Evolutionary conservation across 2,113 vertebrate genomes (phyloP).

Genomic region (Mionectes macconnelli): DNA sequence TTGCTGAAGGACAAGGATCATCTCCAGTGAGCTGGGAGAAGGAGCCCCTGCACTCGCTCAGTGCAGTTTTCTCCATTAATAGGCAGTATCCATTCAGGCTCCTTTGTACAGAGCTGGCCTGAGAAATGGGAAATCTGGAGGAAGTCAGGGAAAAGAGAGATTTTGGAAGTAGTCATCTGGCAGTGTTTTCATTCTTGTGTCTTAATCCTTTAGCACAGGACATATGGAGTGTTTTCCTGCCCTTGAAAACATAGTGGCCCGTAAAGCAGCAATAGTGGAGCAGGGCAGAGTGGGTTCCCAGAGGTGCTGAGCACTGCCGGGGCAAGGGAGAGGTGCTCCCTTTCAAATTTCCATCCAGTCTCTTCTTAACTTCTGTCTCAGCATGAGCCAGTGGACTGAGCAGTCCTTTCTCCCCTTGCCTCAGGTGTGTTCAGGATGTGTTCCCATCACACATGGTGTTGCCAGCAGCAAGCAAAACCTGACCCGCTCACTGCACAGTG

Average conservation of each 20-base stretch:
- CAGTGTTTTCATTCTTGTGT: slow-evolving; percentile 1
- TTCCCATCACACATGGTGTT: background rate
- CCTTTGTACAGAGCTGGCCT: background rate
- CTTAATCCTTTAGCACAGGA: background rate
- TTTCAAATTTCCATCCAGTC: background rate
- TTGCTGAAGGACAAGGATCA: background rate
- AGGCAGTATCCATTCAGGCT: background rate
- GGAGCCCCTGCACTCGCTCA: background rate
- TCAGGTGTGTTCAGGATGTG: background rate
- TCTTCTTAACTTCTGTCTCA: background rate
- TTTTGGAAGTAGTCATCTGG: background rate
- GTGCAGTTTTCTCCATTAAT: background rate
- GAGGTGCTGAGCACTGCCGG: slow-evolving; percentile 1
- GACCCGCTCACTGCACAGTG: fast-evolving
- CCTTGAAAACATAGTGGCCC: background rate
- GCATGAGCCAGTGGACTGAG: background rate
- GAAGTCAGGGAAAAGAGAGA: background rate
- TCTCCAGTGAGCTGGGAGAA: slow-evolving; percentile 9
- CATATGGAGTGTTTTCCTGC: background rate
- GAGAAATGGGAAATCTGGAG: background rate
- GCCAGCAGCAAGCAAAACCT: background rate
- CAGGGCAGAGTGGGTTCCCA: background rate
- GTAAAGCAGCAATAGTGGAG: background rate
- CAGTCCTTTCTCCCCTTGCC: background rate
- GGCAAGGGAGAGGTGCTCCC: background rate